These are phyloP conservation scores for Rhabditophanes sp. DNA, from an alignment of 2,888 invertebrate species.

Conservation along the genomic window DNA sequence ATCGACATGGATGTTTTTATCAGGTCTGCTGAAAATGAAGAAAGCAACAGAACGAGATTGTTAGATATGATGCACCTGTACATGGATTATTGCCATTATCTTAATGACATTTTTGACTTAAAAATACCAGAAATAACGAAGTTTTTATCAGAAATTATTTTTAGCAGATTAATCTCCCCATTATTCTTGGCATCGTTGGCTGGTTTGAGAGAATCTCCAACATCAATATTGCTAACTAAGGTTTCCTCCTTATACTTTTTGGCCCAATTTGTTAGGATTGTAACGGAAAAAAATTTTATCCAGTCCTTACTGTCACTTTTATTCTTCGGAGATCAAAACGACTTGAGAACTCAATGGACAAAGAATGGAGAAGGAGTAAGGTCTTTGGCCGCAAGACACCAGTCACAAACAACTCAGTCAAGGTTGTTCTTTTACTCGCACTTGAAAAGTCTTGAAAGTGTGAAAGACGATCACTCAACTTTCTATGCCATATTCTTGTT, in stretches of 20 bases:
- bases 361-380: slow-evolving; percentile 14
- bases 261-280: slow-evolving; percentile 30
- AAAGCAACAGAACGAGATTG: slow-evolving; percentile 41
- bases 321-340: slow-evolving; percentile 31
- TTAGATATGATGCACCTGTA: slow-evolving; percentile 56
- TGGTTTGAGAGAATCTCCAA: slow-evolving; percentile 5
- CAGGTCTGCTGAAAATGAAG: slow-evolving; percentile 75
- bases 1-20: slow-evolving; percentile 84
- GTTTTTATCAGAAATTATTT: slow-evolving; percentile 9
- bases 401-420: slow-evolving; percentile 5
- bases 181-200: slow-evolving; percentile 14
- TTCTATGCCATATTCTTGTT: slow-evolving; percentile 75
- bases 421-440: slow-evolving; percentile 69
- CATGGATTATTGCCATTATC: slow-evolving; percentile 5
- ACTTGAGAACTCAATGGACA: slow-evolving; percentile 17
- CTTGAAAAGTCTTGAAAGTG: slow-evolving; percentile 67
- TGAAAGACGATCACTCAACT: slow-evolving; percentile 81
- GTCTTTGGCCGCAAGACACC: slow-evolving; percentile 4
- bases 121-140: slow-evolving; percentile 17
- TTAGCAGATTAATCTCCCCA: slow-evolving; percentile 14
- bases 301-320: slow-evolving; percentile 26
- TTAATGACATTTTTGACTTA: slow-evolving; percentile 7
- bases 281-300: slow-evolving; percentile 18
- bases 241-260: slow-evolving; percentile 34
- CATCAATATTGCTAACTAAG: slow-evolving; percentile 26